Conservation (phyloP, 2,797 vertebrate genomes). For the Schizothorax lantsangensis region DNA sequence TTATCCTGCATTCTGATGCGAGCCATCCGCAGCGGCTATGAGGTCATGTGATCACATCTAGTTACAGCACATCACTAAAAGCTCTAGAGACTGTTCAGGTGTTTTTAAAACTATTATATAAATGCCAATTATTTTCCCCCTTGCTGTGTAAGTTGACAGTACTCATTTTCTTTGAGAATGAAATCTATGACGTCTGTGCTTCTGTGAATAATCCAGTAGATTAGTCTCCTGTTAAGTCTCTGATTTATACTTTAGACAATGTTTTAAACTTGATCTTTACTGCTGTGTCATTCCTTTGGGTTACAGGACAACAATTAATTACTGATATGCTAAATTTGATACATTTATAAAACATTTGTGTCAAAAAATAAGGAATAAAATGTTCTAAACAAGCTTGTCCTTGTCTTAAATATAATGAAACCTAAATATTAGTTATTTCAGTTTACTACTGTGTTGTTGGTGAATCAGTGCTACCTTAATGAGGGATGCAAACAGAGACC, state of each 20-base stretch:
- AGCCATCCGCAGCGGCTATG: constrained; percentile 90
- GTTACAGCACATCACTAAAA: background rate
- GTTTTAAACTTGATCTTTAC: constrained; percentile 12
- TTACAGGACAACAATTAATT: background rate
- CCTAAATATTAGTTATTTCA: background rate
- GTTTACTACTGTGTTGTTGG: background rate
- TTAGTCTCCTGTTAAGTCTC: background rate
- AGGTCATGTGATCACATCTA: constrained; percentile 85
- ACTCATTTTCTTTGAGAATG: constrained; percentile 2
- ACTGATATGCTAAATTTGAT: constrained; percentile 22
- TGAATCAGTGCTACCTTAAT: background rate
- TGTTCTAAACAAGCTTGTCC: background rate
- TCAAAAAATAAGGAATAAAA: constrained; percentile 3
- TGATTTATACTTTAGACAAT: background rate
- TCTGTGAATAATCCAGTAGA: constrained; percentile 9
- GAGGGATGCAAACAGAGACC: background rate
- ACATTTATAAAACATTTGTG: background rate
- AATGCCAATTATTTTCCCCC: constrained; percentile 2
- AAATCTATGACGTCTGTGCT: background rate
- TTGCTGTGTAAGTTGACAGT: constrained; percentile 8
- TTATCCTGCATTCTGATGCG: constrained; percentile 90
- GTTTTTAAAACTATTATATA: constrained; percentile 20
- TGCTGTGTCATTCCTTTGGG: constrained; percentile 13
- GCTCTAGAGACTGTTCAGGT: constrained; percentile 18
- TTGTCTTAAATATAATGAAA: background rate